Conservation (phyloP, 2,888 invertebrate species). For the Deilephila porcellus region DNA sequence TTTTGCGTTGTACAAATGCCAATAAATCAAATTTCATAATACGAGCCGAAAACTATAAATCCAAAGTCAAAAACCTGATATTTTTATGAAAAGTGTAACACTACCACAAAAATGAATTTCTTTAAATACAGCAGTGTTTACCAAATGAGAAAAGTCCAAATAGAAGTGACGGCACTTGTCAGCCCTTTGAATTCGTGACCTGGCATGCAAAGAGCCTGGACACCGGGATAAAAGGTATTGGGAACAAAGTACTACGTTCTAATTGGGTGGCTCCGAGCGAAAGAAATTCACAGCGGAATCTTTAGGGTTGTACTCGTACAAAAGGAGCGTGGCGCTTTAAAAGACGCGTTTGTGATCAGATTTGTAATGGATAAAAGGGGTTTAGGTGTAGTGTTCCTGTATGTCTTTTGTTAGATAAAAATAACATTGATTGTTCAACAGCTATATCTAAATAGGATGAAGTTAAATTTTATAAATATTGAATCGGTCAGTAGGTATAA, state of each 20-base stretch:
- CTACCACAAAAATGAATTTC: neutral
- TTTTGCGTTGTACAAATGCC: too few species aligned
- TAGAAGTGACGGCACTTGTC: conserved; percentile 9
- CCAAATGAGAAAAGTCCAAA: conserved; percentile 13
- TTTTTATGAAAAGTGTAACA: too few species aligned
- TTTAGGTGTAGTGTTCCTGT: neutral
- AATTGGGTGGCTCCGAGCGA: conserved; percentile 45
- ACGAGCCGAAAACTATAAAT: too few species aligned
- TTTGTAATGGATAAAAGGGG: neutral
- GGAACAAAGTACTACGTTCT: conserved; percentile 45
- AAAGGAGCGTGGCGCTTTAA: conserved; percentile 31
- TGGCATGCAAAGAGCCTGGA: conserved; percentile 58
- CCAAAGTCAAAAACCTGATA: too few species aligned
- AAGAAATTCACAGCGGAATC: conserved; percentile 30
- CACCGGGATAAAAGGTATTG: conserved; percentile 46
- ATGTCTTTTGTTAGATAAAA: neutral
- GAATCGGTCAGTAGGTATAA: too few species aligned
- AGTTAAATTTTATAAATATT: too few species aligned
- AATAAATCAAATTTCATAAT: too few species aligned
- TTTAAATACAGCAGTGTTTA: neutral
- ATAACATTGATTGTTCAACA: neutral
- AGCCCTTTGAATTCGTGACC: conserved; percentile 64
- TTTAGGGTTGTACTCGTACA: conserved; percentile 20
- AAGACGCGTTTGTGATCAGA: conserved; percentile 36
- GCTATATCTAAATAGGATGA: too few species aligned